Conservation (phyloP, 2,797 vertebrate species). For the Schizopygopsis pylzovi region DNA sequence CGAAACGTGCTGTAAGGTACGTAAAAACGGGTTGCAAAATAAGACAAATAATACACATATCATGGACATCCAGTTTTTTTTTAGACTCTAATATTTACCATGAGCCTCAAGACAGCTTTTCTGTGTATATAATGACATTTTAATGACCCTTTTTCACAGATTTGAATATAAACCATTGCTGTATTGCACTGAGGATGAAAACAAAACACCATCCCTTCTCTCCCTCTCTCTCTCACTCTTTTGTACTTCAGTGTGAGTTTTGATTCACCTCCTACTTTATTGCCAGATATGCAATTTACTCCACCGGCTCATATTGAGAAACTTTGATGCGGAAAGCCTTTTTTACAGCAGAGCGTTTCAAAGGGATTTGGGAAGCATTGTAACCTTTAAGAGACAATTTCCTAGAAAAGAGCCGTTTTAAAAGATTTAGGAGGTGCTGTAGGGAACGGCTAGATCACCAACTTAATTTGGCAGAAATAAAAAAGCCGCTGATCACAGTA, state of each 20-base stretch:
- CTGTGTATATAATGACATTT: constrained; percentile 18
- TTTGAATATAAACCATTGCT: constrained; percentile 19
- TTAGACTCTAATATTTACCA: not conserved
- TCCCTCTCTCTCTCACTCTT: not conserved
- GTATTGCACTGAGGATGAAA: constrained; percentile 4
- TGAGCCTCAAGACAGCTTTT: not conserved
- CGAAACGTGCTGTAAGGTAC: too few relatives aligned
- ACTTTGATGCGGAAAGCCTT: constrained; percentile 26
- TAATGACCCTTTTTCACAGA: constrained; percentile 16
- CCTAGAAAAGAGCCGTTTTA: constrained; percentile 10
- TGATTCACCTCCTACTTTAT: constrained; percentile 20
- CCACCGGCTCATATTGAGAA: constrained; percentile 1
- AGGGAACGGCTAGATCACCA: not conserved
- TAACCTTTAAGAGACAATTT: constrained; percentile 32
- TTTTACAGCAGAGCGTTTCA: constrained; percentile 32
- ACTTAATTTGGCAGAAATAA: constrained; percentile 21
- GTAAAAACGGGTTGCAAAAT: not conserved
- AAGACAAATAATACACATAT: not conserved
- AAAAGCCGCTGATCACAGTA: not conserved
- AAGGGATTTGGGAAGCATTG: constrained; percentile 32
- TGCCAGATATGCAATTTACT: constrained; percentile 30
- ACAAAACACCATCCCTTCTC: constrained; percentile 13
- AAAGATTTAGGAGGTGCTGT: constrained; percentile 8
- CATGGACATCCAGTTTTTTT: not conserved
- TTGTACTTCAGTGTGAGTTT: constrained; percentile 2